Conservation (phyloP, 1,140 invertebrate species). For the Meloidogyne chitwoodi region DNA sequence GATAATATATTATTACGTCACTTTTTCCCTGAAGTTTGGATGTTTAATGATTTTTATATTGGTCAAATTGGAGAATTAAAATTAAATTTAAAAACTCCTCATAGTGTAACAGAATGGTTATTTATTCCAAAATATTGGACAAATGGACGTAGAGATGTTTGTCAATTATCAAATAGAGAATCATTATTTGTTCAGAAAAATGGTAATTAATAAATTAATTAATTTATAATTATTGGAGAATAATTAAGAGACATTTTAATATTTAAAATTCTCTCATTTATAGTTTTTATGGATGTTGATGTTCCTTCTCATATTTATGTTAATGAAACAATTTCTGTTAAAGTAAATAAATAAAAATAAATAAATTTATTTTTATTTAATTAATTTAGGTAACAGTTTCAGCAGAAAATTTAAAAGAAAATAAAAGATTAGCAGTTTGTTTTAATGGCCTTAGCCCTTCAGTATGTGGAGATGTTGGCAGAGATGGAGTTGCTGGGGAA, state of each 20-base stretch:
- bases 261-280: no score
- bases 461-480: constrained; percentile 42
- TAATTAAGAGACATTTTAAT: no score
- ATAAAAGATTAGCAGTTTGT: constrained; percentile 30
- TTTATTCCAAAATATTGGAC: constrained; percentile 38
- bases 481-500: constrained; percentile 23
- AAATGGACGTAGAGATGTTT: constrained; percentile 22
- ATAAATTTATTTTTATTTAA: neutral
- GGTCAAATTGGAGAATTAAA: constrained; percentile 29
- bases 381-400: neutral
- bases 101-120: constrained; percentile 43
- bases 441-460: constrained; percentile 39
- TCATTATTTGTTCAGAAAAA: neutral
- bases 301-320: constrained; percentile 38
- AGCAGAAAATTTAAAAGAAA: neutral
- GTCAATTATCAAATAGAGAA: neutral
- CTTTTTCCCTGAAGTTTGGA: constrained; percentile 46
- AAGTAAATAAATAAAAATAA: neutral
- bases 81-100: constrained; percentile 19
- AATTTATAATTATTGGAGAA: no score
- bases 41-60: constrained; percentile 35
- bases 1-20: constrained; percentile 28
- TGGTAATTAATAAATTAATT: constrained; percentile 1
- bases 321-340: constrained; percentile 40
- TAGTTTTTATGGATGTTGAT: constrained; percentile 45